These are phyloP conservation scores for Triplophysa yarkandensis DNA, from an alignment of 2,797 vertebrate species.

Conservation along the genomic window DNA sequence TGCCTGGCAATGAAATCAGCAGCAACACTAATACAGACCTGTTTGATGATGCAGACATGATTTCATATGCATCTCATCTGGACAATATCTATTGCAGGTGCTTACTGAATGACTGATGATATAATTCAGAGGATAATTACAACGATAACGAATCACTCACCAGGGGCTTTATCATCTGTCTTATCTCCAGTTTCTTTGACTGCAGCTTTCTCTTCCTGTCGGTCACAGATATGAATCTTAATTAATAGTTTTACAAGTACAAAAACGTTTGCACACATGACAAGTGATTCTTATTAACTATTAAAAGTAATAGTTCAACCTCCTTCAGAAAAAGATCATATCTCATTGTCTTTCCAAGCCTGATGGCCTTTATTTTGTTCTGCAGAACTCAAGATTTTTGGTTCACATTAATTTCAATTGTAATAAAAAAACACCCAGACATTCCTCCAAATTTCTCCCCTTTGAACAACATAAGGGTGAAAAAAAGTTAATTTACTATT, in stretches of 20 bases:
- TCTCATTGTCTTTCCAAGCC: no score
- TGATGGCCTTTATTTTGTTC: no score
- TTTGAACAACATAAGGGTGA: no score
- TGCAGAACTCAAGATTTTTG: no score
- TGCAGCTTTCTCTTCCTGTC: constrained; percentile 59
- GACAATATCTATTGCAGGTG: constrained; percentile 30
- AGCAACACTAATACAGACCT: neutral
- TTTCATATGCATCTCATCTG: constrained; percentile 32
- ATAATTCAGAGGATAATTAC: constrained; percentile 34
- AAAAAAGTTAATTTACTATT: no score
- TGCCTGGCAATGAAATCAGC: neutral
- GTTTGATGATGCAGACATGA: constrained; percentile 1
- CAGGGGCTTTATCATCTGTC: constrained; percentile 61
- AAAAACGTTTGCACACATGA: constrained; percentile 12
- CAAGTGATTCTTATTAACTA: no score
- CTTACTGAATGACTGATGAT: constrained; percentile 15
- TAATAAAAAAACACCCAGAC: no score
- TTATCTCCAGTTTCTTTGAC: constrained; percentile 65
- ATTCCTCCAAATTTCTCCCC: no score
- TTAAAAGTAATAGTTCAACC: no score
- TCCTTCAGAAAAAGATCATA: no score
- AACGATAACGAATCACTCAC: constrained; percentile 59
- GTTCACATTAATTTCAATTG: no score
- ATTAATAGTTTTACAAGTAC: neutral
- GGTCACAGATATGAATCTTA: constrained; percentile 30